A percentile compares a stretch with the other conserved stretches of the same genome.
Conservation (phyloP, 2,888 invertebrate species). For the Chrysina gloriosa region DNA sequence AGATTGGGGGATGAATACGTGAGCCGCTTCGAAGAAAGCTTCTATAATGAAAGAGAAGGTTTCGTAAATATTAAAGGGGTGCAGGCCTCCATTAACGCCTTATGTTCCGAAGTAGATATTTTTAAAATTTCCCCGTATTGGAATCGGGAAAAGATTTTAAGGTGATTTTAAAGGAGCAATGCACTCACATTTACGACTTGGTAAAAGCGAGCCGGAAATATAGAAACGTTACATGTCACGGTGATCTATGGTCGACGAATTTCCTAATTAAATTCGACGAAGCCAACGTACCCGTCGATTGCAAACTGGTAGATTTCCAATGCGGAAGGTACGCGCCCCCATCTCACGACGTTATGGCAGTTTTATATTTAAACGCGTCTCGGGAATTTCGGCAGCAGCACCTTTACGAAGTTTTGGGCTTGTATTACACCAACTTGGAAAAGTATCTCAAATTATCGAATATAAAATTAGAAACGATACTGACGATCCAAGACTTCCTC, state of each 20-base stretch:
- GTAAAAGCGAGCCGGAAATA: constrained; percentile 59
- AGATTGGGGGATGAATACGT: constrained; percentile 55
- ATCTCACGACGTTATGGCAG: constrained; percentile 71
- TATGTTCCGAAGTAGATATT: constrained; percentile 53
- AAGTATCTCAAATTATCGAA: constrained; percentile 52
- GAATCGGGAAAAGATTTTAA: constrained; percentile 53
- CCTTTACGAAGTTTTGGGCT: constrained; percentile 55
- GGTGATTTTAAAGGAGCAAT: constrained; percentile 39
- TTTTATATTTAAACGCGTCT: constrained; percentile 57
- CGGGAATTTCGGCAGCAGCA: constrained; percentile 53
- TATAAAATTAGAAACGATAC: constrained; percentile 50
- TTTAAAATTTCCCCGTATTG: constrained; percentile 54
- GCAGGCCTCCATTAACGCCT: constrained; percentile 54
- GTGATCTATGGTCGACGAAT: constrained; percentile 60
- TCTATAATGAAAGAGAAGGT: constrained; percentile 52
- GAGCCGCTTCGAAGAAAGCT: constrained; percentile 55
- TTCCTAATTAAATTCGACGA: constrained; percentile 56
- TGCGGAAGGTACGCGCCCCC: constrained; percentile 71
- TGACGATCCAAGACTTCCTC: constrained; percentile 56
- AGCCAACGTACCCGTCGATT: constrained; percentile 50
- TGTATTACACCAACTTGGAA: constrained; percentile 59
- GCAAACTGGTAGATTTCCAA: constrained; percentile 63
- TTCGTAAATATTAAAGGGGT: constrained; percentile 51
- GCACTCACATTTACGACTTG: constrained; percentile 53
- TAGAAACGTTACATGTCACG: constrained; percentile 61